Percentiles rank a stretch among this genome's conserved stretches.
Conservation (phyloP, 1,140 invertebrate species). For the Helicoverpa armigera region DNA sequence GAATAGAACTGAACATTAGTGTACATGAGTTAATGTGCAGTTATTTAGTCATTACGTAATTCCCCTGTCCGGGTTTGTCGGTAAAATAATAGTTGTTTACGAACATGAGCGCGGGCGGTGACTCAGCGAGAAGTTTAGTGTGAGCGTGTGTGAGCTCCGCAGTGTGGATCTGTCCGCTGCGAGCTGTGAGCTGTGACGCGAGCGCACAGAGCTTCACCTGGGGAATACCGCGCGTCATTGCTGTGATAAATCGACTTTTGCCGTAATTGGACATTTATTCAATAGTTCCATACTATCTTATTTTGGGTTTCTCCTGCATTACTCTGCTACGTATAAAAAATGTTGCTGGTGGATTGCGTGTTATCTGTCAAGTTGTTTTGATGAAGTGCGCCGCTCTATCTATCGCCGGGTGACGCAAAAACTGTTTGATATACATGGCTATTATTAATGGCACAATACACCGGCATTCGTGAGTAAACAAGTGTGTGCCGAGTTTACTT, state of each 20-base stretch:
- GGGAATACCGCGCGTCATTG: conserved; percentile 54
- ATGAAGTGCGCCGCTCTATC: conserved; percentile 43
- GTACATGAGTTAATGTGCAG: conserved; percentile 16
- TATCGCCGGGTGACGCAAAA: conserved; percentile 45
- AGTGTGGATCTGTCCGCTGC: conserved; percentile 42
- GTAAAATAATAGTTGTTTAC: conserved; percentile 67
- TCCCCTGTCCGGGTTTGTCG: conserved; percentile 42
- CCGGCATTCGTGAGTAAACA: conserved; percentile 39
- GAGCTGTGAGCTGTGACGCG: conserved; percentile 13
- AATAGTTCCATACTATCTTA: conserved; percentile 12
- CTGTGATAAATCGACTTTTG: conserved; percentile 38
- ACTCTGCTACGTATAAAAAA: background rate
- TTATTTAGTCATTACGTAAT: conserved; percentile 57
- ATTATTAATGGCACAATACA: conserved; percentile 43
- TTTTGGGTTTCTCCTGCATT: conserved; percentile 40
- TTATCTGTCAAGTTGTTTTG: conserved; percentile 56
- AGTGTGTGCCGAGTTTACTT: conserved; percentile 26
- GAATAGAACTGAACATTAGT: background rate
- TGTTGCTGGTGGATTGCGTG: conserved; percentile 18
- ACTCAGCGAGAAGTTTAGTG: conserved; percentile 50
- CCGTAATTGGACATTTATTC: conserved; percentile 18
- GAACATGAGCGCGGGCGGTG: conserved; percentile 50
- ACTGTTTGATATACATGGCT: conserved; percentile 39
- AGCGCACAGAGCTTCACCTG: conserved; percentile 27
- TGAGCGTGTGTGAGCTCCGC: conserved; percentile 43